Evolutionary conservation across 2,888 invertebrate genomes (phyloP), one percentile per base, ranked within the genome.

Genomic region (Brenthis daphne): DNA sequence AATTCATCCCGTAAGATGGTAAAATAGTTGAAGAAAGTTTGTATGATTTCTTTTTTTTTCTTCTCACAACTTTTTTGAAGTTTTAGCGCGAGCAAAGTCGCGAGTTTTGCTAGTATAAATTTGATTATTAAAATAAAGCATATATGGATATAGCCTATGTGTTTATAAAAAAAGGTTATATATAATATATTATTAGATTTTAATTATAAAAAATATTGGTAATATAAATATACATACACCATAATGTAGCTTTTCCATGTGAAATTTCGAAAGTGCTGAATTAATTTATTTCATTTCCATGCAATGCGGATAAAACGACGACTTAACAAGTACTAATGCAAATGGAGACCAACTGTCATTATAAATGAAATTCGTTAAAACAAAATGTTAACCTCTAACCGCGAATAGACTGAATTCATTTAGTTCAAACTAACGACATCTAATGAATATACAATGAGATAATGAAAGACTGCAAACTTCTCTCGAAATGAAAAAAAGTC

Each of bases 381-480:
- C 61, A 63, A 67, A 67, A 67, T 67, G 67, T 61, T 63, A 56
- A 63, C 61, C 58, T 67, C 43, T 56, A 67, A 67, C 67, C 56
- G 50, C 50, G 67, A 63, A 60, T 67, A 67, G 61, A 33, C 55
- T 61, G 60, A 60, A 67, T 55, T 67, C 55, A 56, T 20, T 54
- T 56, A 53, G 33, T 56, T 61, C 61, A 63, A 53, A 37, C 53
- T 63, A 63, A 67, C 60, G 61, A 63, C 53, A 54, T 54, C 61
- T 67, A 67, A 67, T 63, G 61, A 67, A 67, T 63, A 63, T 61
- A 63, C 63, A 63, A 63, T 53, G 43, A 37, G 12, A 43, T 54
- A 63, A 63, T 63, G 63, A 63, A 63, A 63, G 63, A 63, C 54
- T 63, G 51, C 24, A 63, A 63, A 20, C 24, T 60, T 47, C n/a